A percentile compares a stretch with the other conserved stretches of the same genome.
Conservation (phyloP, 1,140 invertebrate species). For the Delia radicum region DNA sequence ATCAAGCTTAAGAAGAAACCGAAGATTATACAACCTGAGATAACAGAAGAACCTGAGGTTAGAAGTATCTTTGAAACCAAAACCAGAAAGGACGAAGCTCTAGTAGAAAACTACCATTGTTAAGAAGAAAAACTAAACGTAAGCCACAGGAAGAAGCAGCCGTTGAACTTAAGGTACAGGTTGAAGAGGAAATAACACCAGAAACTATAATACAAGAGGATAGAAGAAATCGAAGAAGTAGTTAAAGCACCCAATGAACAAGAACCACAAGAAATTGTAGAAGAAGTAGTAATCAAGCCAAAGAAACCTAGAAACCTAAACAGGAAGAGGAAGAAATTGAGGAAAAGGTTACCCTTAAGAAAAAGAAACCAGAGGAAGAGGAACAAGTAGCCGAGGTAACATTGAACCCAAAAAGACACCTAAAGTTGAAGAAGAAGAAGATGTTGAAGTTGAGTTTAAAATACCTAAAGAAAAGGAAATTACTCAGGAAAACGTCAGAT, state of each 20-base stretch:
- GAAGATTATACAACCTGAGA: slow-evolving; percentile 31
- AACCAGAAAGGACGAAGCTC: slow-evolving; percentile 43
- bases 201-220: slow-evolving; percentile 42
- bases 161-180: slow-evolving; percentile 42
- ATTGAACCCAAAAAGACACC: slow-evolving; percentile 50
- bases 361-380: slow-evolving; percentile 47
- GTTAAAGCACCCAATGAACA: not conserved
- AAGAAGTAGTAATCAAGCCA: slow-evolving; percentile 30
- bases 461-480: slow-evolving; percentile 39
- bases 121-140: slow-evolving; percentile 41
- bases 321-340: slow-evolving; percentile 17
- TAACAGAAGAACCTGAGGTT: slow-evolving; percentile 47
- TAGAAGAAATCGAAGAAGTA: slow-evolving; percentile 28
- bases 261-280: not conserved
- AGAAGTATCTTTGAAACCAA: slow-evolving; percentile 42
- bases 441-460: slow-evolving; percentile 47
- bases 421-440: slow-evolving; percentile 44
- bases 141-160: slow-evolving; percentile 37
- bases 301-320: slow-evolving; percentile 34
- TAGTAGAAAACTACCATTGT: slow-evolving; percentile 49
- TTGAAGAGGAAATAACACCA: slow-evolving; percentile 40
- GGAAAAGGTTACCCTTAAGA: slow-evolving; percentile 36
- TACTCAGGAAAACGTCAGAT: slow-evolving; percentile 44
- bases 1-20: slow-evolving; percentile 46
- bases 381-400: slow-evolving; percentile 37